phyloP scores from a whole-genome alignment of 2,888 invertebrate species.

The Ashinkailepas kermadecensis region DNA sequence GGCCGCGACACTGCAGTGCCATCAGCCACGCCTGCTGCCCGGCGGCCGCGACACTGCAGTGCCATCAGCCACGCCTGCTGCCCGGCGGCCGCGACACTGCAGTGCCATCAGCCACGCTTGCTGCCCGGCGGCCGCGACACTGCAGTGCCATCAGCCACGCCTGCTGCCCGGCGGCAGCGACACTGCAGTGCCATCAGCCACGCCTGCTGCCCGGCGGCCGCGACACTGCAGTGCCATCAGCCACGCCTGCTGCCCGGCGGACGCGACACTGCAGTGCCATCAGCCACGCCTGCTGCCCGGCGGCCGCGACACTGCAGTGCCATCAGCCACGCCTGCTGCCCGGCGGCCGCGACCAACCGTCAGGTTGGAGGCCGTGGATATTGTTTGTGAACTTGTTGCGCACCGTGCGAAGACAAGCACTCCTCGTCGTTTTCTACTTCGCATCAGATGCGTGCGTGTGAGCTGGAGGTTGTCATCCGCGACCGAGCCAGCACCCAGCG shows the following conservation, averaged over 20 bases:
- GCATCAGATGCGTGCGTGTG: not conserved
- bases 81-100: not conserved
- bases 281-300: not conserved
- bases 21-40: not conserved
- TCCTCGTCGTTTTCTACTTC: not conserved
- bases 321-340: not conserved
- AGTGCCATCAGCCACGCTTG: not conserved
- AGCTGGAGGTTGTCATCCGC: not conserved
- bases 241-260: not conserved
- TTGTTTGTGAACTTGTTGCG: not conserved
- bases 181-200: not conserved
- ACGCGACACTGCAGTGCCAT: not conserved
- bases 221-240: not conserved
- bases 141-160: not conserved
- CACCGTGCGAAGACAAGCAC: not conserved
- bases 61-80: not conserved
- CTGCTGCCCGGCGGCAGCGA: not conserved
- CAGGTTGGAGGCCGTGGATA: not conserved
- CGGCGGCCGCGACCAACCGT: not conserved
- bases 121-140: not conserved
- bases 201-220: not conserved
- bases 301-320: too few relatives aligned
- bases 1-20: not conserved
- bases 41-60: not conserved
- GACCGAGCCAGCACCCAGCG: not conserved